Conservation (phyloP, 2,888 invertebrate species). For the Anarsia innoxiella region DNA sequence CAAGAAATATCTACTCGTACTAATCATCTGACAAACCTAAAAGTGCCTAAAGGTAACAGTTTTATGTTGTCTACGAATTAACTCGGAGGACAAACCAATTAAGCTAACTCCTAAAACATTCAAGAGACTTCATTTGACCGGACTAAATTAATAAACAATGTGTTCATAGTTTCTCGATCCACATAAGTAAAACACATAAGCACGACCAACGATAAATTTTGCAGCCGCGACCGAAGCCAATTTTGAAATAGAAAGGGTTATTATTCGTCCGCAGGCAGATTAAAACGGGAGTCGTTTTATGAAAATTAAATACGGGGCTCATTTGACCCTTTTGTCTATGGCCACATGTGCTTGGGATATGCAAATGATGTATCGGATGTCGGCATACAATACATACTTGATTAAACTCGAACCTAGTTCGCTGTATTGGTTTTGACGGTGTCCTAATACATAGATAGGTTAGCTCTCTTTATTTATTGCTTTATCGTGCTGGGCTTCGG, state of each 20-base stretch:
- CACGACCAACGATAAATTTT: constrained; percentile 36
- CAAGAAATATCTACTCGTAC: too few relatives aligned
- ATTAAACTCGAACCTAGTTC: constrained; percentile 24
- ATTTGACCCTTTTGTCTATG: constrained; percentile 65
- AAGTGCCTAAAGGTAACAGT: too few relatives aligned
- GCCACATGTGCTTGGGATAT: constrained; percentile 70
- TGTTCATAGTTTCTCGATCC: constrained; percentile 15
- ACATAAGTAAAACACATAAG: constrained; percentile 17
- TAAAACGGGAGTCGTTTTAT: constrained; percentile 67
- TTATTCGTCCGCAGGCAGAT: constrained; percentile 63
- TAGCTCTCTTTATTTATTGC: neutral
- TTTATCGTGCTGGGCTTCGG: too few relatives aligned
- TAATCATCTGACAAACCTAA: too few relatives aligned
- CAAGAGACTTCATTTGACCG: constrained; percentile 1
- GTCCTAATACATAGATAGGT: constrained; percentile 7
- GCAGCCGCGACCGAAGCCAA: constrained; percentile 44
- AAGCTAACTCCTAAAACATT: too few relatives aligned
- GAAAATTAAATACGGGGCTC: constrained; percentile 70
- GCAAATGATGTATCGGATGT: constrained; percentile 68
- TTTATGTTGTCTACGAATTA: too few relatives aligned
- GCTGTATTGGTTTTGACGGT: constrained; percentile 15
- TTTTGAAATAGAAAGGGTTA: constrained; percentile 65
- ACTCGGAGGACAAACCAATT: too few relatives aligned
- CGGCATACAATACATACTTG: constrained; percentile 45
- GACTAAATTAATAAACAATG: constrained; percentile 12